Conservation (phyloP, 92 coral and sea anemone species). For the Umimayanthus kanabou region DNA sequence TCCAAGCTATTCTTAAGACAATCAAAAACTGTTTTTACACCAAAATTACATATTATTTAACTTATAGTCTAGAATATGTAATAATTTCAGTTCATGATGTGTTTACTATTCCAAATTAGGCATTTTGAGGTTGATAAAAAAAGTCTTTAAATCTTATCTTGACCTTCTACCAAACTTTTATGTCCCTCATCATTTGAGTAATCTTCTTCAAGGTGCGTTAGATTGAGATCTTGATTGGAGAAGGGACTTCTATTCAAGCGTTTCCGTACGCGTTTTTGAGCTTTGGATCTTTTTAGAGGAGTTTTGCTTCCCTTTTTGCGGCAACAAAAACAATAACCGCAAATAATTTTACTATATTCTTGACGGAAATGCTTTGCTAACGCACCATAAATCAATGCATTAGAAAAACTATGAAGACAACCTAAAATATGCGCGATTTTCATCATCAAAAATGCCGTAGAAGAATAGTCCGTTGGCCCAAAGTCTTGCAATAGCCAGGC, state of each 20-base stretch:
- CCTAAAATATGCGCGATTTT: conserved; percentile 24
- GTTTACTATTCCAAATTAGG: neutral
- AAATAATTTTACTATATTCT: conserved; percentile 26
- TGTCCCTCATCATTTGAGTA: neutral
- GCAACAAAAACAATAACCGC: conserved; percentile 13
- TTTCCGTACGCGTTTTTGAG: neutral
- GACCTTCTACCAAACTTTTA: neutral
- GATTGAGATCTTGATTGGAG: neutral
- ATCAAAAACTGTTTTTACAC: too few relatives aligned
- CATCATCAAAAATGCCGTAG: conserved; percentile 16
- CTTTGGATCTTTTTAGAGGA: neutral
- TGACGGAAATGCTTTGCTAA: conserved; percentile 29
- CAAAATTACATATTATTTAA: too few relatives aligned
- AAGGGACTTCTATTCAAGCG: neutral
- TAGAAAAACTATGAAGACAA: conserved; percentile 38
- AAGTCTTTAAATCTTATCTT: neutral
- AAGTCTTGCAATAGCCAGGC: conserved; percentile 27
- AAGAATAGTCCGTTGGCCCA: neutral
- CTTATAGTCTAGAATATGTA: too few relatives aligned
- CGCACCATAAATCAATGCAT: conserved; percentile 41
- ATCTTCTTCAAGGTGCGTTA: neutral
- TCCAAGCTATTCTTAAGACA: too few relatives aligned
- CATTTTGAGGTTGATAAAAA: too few relatives aligned
- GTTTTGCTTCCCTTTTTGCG: neutral
- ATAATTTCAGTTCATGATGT: neutral